Evolutionary conservation across 2,113 vertebrate genomes (phyloP).

Genomic region (Cynocephalus volans): DNA sequence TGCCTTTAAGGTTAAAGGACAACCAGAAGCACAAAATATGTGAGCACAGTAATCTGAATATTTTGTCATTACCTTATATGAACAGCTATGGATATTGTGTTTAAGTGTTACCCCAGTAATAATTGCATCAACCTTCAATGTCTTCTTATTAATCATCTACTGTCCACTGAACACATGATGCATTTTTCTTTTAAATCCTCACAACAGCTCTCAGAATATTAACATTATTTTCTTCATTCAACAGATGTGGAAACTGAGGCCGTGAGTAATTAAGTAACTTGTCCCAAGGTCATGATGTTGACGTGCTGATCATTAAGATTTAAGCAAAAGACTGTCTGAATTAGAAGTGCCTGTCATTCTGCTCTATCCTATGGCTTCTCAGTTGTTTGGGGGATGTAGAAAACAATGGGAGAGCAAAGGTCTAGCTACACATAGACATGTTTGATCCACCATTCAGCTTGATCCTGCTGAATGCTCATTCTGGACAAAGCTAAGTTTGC

Average conservation of each 20-base stretch:
- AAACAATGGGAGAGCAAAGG: not conserved
- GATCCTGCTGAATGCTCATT: not conserved
- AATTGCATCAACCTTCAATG: not conserved
- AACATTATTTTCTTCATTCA: constrained; percentile 8
- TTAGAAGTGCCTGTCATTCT: not conserved
- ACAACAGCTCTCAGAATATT: not conserved
- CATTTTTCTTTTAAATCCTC: constrained; percentile 24
- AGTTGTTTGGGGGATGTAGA: not conserved
- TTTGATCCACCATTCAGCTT: not conserved
- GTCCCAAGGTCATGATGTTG: not conserved
- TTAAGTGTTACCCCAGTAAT: not conserved
- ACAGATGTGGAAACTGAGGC: not conserved
- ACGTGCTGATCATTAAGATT: not conserved
- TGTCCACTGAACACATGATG: not conserved
- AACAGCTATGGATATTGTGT: not conserved
- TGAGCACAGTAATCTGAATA: too few relatives aligned
- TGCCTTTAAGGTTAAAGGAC: not conserved
- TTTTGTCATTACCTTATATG: not conserved
- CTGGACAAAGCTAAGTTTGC: not conserved
- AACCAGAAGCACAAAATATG: not conserved
- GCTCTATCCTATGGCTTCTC: not conserved
- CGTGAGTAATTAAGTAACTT: not conserved
- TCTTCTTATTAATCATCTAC: not conserved
- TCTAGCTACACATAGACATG: not conserved
- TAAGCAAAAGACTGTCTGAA: not conserved